These are phyloP conservation scores for Anthophora plumipes DNA, from an alignment of 2,888 invertebrate genomes.

Conservation along the genomic window DNA sequence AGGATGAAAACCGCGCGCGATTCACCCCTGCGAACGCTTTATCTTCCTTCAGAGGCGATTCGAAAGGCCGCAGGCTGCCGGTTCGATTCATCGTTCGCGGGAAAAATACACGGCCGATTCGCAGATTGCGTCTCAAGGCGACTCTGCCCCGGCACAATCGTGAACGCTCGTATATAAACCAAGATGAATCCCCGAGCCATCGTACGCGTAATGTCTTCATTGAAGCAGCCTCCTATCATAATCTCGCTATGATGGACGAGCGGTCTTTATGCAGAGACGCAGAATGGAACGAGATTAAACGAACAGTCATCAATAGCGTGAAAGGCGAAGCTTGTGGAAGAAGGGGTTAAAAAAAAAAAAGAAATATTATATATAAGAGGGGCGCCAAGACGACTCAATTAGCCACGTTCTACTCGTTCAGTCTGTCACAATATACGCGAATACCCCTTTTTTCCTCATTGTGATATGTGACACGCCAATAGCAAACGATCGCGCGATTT, in stretches of 20 bases:
- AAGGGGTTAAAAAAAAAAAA: constrained; percentile 14
- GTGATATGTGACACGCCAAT: constrained; percentile 25
- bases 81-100: constrained; percentile 44
- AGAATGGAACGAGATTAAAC: constrained; percentile 79
- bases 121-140: constrained; percentile 40
- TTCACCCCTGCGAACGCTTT: constrained; percentile 28
- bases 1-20: constrained; percentile 5
- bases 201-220: constrained; percentile 80
- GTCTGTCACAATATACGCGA: constrained; percentile 60
- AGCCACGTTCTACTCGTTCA: constrained; percentile 40
- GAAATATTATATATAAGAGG: too few species aligned
- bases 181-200: constrained; percentile 69
- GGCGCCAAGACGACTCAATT: constrained; percentile 60
- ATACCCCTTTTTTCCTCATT: constrained; percentile 26
- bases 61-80: constrained; percentile 24
- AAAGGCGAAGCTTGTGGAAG: constrained; percentile 40
- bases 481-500: constrained; percentile 35
- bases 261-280: constrained; percentile 78
- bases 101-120: constrained; percentile 34
- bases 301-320: constrained; percentile 76
- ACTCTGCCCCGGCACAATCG: constrained; percentile 23
- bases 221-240: constrained; percentile 79
- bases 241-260: constrained; percentile 81
- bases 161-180: constrained; percentile 34
- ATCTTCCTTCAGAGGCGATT: constrained; percentile 19